Percentiles rank a stretch among this genome's conserved stretches.
These are phyloP conservation scores for Pagrus major DNA, from an alignment of 2,113 vertebrate species.

Conservation along the genomic window DNA sequence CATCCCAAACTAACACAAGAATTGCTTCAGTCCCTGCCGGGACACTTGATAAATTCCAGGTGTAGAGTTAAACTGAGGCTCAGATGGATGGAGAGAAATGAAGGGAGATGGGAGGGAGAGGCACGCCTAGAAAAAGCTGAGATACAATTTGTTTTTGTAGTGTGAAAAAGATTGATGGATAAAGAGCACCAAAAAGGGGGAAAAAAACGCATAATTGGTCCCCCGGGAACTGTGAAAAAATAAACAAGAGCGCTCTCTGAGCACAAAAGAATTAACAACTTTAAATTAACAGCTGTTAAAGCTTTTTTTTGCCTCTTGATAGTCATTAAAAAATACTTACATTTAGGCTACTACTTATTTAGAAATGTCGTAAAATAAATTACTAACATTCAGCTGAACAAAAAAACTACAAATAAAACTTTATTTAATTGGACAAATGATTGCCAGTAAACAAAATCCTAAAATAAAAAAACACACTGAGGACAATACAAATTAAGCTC, in stretches of 20 bases:
- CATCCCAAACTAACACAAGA: conserved; percentile 14
- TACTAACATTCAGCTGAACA: not conserved
- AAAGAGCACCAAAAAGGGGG: not conserved
- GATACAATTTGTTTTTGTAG: not conserved
- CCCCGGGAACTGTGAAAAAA: not conserved
- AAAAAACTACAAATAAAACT: not conserved
- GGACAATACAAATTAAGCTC: not conserved
- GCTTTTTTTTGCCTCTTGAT: not conserved
- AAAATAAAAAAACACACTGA: not conserved
- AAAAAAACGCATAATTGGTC: not conserved
- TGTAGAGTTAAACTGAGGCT: conserved; percentile 35
- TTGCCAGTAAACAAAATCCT: not conserved
- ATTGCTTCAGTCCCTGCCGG: not conserved
- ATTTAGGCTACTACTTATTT: not conserved
- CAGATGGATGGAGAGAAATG: conserved; percentile 13
- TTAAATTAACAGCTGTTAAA: not conserved
- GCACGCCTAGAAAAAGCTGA: not conserved
- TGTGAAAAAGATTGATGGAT: not conserved
- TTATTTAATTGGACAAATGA: not conserved
- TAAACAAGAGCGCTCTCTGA: not conserved
- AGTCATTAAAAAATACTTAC: not conserved
- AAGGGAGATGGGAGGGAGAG: not conserved
- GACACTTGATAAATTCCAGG: conserved; percentile 36
- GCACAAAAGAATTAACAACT: not conserved
- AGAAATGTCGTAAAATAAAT: not conserved